These are phyloP conservation scores for Cremastinae sp. DNA, from an alignment of 2,888 invertebrate genomes.

Conservation along the genomic window DNA sequence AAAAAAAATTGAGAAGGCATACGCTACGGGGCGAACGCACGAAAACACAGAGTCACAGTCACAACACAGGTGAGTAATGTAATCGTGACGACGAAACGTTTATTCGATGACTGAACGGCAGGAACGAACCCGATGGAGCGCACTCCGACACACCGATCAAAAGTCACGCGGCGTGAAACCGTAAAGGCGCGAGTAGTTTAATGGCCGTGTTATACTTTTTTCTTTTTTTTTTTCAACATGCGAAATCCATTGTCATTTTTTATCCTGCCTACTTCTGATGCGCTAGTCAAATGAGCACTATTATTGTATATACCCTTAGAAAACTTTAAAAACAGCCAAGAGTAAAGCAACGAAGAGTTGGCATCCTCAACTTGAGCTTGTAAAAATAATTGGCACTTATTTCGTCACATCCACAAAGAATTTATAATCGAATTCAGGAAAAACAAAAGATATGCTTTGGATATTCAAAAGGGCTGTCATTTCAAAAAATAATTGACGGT, in stretches of 20 bases:
- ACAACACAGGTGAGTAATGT: slow-evolving; percentile 4
- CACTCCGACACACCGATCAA: slow-evolving; percentile 28
- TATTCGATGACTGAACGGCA: slow-evolving; percentile 34
- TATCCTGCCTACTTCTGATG: not conserved
- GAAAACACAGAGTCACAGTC: not conserved
- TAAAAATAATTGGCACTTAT: too few relatives aligned
- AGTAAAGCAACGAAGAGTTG: too few relatives aligned
- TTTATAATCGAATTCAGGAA: too few relatives aligned
- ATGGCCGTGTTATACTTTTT: slow-evolving; percentile 24
- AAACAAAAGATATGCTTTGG: too few relatives aligned
- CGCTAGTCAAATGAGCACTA: not conserved
- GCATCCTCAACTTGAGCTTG: too few relatives aligned
- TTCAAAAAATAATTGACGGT: too few relatives aligned
- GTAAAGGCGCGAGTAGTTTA: slow-evolving; percentile 45
- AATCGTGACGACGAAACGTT: not conserved
- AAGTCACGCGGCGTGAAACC: slow-evolving; percentile 57
- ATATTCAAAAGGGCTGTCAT: too few relatives aligned
- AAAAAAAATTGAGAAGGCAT: not conserved
- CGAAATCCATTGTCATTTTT: slow-evolving; percentile 18
- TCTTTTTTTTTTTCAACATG: slow-evolving; percentile 11
- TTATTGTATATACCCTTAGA: too few relatives aligned
- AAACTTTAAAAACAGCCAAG: too few relatives aligned
- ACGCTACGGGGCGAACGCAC: not conserved
- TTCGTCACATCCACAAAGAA: too few relatives aligned
- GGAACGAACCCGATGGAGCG: slow-evolving; percentile 24